Evolutionary conservation across 2,113 vertebrate genomes (phyloP).

Genomic region (Dunckerocampus dactyliophorus): DNA sequence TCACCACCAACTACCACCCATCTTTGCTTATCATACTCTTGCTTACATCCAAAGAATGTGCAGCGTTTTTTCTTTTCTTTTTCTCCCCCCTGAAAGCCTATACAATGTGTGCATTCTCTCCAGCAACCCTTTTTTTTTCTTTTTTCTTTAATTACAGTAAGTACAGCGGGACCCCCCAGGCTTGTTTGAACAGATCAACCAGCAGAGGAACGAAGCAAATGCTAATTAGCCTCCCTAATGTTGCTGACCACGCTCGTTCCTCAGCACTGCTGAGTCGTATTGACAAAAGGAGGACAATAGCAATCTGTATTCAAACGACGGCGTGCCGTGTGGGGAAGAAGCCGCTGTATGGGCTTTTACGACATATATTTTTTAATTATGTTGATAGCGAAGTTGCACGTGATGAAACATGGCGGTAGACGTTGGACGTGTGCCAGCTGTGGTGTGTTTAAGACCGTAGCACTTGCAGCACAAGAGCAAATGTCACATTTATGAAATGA

Average conservation of each 20-base stretch:
- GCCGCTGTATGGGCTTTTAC: constrained; percentile 13
- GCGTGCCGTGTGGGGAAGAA: constrained; percentile 12
- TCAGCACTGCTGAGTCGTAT: constrained; percentile 65
- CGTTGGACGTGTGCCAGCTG: constrained; percentile 16
- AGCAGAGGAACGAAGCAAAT: constrained; percentile 71
- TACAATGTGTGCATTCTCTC: constrained; percentile 42
- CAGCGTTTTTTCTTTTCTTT: no score
- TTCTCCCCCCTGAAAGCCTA: constrained; percentile 32
- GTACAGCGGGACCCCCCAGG: constrained; percentile 64
- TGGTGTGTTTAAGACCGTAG: not conserved
- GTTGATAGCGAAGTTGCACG: constrained; percentile 26
- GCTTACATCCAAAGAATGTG: no score
- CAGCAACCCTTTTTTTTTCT: constrained; percentile 23
- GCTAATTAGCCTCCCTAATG: constrained; percentile 69
- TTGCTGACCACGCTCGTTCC: constrained; percentile 69
- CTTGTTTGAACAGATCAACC: constrained; percentile 71
- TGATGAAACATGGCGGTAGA: constrained; percentile 5
- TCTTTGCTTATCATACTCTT: no score
- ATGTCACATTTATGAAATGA: no score
- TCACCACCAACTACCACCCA: no score
- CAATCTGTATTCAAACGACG: constrained; percentile 69
- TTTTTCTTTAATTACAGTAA: constrained; percentile 72
- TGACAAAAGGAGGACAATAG: constrained; percentile 72
- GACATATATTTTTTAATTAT: constrained; percentile 19
- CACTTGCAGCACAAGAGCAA: no score